Conservation (phyloP, 2,797 vertebrate species). For the Parauchenoglanis punctatus region DNA sequence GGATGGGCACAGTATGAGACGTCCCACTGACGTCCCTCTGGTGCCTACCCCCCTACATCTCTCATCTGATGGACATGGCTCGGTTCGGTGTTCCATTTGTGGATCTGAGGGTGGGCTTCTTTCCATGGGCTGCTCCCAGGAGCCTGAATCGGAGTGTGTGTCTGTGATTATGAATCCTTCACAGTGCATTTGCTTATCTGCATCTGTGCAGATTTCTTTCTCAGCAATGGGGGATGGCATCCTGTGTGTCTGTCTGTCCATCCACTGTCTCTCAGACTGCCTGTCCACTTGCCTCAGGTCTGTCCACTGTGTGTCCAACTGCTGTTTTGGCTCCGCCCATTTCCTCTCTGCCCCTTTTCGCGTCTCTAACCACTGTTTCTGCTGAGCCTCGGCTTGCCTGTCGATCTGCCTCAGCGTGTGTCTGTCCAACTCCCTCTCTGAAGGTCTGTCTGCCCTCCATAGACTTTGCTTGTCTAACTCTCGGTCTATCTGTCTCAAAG, state of each 20-base stretch:
- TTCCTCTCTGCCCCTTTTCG: constrained; percentile 37
- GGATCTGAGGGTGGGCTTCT: constrained; percentile 47
- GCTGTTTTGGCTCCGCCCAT: constrained; percentile 32
- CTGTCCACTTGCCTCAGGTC: constrained; percentile 46
- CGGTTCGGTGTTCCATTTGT: constrained; percentile 47
- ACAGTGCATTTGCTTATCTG: constrained; percentile 26
- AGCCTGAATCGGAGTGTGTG: constrained; percentile 7
- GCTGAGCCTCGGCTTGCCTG: constrained; percentile 47
- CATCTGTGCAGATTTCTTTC: constrained; percentile 32
- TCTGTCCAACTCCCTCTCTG: constrained; percentile 43
- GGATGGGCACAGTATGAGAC: constrained; percentile 53
- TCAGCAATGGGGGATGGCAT: constrained; percentile 70
- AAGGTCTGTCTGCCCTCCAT: constrained; percentile 43
- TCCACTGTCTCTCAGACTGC: constrained; percentile 47
- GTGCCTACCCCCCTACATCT: constrained; percentile 58
- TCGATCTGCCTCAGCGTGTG: constrained; percentile 41
- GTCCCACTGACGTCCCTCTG: constrained; percentile 50
- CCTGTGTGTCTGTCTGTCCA: constrained; percentile 45
- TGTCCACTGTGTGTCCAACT: constrained; percentile 37
- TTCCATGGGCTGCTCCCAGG: constrained; percentile 35
- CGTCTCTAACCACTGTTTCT: constrained; percentile 38
- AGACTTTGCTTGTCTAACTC: constrained; percentile 36
- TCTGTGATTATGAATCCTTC: constrained; percentile 23
- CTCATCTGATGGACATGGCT: constrained; percentile 59
- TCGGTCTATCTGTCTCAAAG: constrained; percentile 37